These are phyloP conservation scores for Athene noctua DNA, from an alignment of 2,113 vertebrate species.

Conservation along the genomic window DNA sequence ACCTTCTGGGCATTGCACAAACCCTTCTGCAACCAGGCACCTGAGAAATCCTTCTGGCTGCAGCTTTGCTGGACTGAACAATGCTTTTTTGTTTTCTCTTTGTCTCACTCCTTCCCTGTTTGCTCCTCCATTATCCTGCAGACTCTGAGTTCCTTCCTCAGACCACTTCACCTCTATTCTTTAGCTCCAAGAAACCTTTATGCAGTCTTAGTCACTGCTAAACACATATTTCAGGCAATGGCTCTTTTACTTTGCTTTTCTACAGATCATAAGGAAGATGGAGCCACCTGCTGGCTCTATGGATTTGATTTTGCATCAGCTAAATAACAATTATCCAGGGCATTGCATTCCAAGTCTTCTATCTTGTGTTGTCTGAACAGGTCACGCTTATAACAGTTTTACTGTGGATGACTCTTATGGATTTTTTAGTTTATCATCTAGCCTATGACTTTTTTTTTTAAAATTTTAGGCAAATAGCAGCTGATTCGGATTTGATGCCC, in stretches of 20 bases:
- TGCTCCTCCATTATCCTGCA: neutral
- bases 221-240: fast-evolving
- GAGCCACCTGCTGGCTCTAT: constrained; percentile 43
- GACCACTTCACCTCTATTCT: neutral
- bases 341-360: neutral
- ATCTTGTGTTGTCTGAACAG: neutral
- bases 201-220: neutral
- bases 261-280: neutral
- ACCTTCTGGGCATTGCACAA: neutral
- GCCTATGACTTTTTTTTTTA: neutral
- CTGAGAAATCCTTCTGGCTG: neutral
- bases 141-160: neutral
- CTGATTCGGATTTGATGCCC: neutral
- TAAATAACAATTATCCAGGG: neutral
- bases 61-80: neutral
- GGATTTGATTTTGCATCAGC: neutral
- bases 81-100: neutral
- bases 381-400: neutral
- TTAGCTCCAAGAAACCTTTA: neutral
- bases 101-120: neutral
- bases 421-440: neutral
- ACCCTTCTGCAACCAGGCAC: neutral
- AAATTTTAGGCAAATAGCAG: neutral
- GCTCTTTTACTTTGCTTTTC: neutral
- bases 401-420: neutral